Percentiles rank a stretch among this genome's conserved stretches.
phyloP scores from a whole-genome alignment of 2,797 vertebrate species.

The Pseudochirops cupreus region DNA sequence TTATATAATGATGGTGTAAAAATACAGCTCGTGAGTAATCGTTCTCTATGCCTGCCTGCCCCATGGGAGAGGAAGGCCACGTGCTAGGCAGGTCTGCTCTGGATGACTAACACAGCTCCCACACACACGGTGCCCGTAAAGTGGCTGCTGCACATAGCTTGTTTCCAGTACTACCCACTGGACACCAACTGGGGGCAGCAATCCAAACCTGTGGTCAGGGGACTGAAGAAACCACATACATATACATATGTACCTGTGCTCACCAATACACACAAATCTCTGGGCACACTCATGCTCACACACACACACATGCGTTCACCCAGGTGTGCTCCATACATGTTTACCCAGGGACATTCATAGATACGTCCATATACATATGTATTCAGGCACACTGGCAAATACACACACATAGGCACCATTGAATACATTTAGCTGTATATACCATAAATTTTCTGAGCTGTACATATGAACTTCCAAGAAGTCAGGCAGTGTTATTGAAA shows the following conservation, averaged over 20 bases:
- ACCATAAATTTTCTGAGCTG: neutral
- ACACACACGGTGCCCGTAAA: neutral
- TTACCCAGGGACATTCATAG: neutral
- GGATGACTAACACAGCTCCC: constrained; percentile 7
- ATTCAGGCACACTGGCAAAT: constrained; percentile 43
- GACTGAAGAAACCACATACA: neutral
- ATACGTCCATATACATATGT: constrained; percentile 16
- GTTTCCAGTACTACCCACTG: neutral
- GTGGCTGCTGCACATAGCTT: neutral
- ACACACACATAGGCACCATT: constrained; percentile 8
- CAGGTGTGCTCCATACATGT: neutral
- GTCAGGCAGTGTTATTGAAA: constrained; percentile 23
- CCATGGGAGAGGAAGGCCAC: constrained; percentile 31
- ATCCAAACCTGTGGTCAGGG: neutral
- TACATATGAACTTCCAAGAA: constrained; percentile 22
- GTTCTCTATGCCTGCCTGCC: constrained; percentile 20
- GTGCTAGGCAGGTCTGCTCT: constrained; percentile 34
- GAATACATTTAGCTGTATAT: neutral
- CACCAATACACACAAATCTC: neutral
- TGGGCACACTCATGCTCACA: constrained; percentile 63
- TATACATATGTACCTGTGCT: neutral
- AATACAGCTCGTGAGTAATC: constrained; percentile 30
- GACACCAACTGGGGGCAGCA: constrained; percentile 42
- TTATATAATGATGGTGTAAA: constrained; percentile 57
- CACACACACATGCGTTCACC: too few relatives aligned